Conservation (phyloP, 2,797 vertebrate species). For the Platalea minor region DNA sequence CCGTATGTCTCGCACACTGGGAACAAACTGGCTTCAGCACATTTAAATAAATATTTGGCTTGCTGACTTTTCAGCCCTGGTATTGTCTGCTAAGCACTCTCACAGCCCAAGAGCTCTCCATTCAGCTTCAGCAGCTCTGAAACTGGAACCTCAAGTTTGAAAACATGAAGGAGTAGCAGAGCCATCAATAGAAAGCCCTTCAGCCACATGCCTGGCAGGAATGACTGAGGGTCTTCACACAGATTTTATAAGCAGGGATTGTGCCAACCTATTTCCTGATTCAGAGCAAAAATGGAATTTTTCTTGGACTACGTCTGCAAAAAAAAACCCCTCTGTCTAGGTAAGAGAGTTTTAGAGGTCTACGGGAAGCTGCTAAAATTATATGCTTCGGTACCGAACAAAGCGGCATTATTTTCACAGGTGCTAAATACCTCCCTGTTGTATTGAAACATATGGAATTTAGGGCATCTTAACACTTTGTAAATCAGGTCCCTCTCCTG, state of each 20-base stretch:
- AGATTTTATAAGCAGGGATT: not conserved
- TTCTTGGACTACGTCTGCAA: not conserved
- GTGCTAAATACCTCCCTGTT: not conserved
- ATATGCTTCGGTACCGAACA: not conserved
- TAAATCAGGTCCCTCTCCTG: not conserved
- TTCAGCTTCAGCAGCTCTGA: not conserved
- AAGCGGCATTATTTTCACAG: fast-evolving
- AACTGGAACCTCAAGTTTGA: not conserved
- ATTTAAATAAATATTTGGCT: too few relatives aligned
- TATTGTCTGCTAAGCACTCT: not conserved
- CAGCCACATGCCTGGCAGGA: not conserved
- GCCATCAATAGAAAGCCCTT: not conserved
- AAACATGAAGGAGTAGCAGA: not conserved
- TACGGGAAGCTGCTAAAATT: not conserved
- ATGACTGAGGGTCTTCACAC: fast-evolving
- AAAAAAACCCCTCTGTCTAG: too few relatives aligned
- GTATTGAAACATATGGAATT: not conserved
- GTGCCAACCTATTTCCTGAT: not conserved
- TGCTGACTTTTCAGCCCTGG: not conserved
- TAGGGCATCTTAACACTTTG: too few relatives aligned
- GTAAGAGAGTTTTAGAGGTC: not conserved
- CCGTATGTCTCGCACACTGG: fast-evolving
- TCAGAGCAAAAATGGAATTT: not conserved
- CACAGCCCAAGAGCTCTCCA: not conserved
- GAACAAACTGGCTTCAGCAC: not conserved